These are phyloP conservation scores for Microtus pennsylvanicus DNA, from an alignment of 2,113 vertebrate species.

Conservation along the genomic window DNA sequence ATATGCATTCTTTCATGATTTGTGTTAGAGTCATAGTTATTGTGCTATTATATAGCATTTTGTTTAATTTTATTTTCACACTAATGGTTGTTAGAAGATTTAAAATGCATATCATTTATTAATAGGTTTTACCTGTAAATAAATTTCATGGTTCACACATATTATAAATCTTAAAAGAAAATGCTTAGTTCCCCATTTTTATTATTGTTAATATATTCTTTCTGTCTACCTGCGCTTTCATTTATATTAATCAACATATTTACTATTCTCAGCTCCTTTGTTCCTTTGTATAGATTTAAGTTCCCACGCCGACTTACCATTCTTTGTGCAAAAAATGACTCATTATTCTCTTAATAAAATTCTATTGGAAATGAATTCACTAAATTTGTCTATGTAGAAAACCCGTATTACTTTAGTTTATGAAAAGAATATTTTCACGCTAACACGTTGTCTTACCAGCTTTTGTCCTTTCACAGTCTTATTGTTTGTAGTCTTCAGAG, in stretches of 20 bases:
- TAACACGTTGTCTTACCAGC: background rate
- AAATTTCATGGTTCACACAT: background rate
- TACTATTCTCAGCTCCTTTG: background rate
- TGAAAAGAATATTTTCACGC: background rate
- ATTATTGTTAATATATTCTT: background rate
- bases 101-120: background rate
- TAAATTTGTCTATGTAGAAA: background rate
- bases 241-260: background rate
- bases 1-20: background rate
- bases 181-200: background rate
- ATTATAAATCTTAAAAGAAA: background rate
- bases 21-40: background rate
- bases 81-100: background rate
- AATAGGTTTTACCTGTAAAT: background rate
- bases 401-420: background rate
- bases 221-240: background rate
- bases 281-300: background rate
- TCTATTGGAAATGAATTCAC: background rate
- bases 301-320: background rate
- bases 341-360: background rate
- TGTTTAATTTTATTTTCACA: background rate
- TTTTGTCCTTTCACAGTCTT: background rate
- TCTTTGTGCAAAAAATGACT: background rate
- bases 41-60: background rate
- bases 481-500: background rate